Evolutionary conservation across 2,113 vertebrate species (phyloP).

Genomic region (Lagenorhynchus albirostris): DNA sequence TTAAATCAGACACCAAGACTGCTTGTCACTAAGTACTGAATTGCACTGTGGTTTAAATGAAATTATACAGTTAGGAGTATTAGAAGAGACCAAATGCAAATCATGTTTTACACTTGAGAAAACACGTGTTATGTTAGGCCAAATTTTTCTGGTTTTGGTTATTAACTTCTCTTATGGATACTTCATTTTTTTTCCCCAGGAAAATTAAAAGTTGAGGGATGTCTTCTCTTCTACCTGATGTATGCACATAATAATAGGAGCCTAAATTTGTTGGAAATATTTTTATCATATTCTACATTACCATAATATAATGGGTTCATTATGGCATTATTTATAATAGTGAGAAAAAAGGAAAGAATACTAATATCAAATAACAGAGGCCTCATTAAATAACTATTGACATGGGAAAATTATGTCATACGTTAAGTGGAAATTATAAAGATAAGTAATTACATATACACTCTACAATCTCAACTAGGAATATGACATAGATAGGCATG

Average conservation of each 20-base stretch:
- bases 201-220: background rate
- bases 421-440: background rate
- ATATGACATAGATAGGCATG: background rate
- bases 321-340: background rate
- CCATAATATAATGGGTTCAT: background rate
- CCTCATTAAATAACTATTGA: background rate
- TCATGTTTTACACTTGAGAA: background rate
- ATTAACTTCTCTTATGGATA: background rate
- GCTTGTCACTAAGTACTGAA: background rate
- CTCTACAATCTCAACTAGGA: background rate
- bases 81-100: background rate
- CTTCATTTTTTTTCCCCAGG: background rate
- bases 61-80: background rate
- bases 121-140: background rate
- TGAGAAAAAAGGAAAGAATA: background rate
- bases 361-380: background rate
- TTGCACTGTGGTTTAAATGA: background rate
- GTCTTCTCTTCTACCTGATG: background rate
- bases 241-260: background rate
- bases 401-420: conserved; percentile 10
- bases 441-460: background rate
- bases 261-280: background rate
- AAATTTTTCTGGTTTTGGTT: background rate
- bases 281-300: background rate
- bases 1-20: background rate